phyloP scores from a whole-genome alignment of 2,888 invertebrate species.

The Hirtodrosophila histrioides region DNA sequence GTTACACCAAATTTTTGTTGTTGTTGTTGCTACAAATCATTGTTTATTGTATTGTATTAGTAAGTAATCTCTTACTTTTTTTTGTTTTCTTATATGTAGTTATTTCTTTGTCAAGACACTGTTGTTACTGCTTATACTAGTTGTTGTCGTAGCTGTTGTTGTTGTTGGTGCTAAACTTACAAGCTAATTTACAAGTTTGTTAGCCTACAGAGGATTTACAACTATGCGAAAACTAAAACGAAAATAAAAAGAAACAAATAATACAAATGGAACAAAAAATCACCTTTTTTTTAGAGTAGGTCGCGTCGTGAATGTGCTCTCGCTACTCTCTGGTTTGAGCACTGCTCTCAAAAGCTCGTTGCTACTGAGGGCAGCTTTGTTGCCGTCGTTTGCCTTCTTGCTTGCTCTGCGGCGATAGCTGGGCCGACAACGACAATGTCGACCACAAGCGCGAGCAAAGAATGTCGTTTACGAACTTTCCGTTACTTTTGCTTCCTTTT shows the following conservation, averaged over 20 bases:
- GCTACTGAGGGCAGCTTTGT: conserved; percentile 32
- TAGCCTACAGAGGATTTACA: conserved; percentile 56
- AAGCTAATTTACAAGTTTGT: conserved; percentile 57
- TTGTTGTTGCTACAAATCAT: conserved; percentile 37
- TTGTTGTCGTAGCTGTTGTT: conserved; percentile 20
- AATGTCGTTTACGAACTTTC: conserved; percentile 58
- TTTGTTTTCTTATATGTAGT: conserved; percentile 16
- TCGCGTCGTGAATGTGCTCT: conserved; percentile 64
- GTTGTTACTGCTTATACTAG: conserved; percentile 22
- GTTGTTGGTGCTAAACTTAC: conserved; percentile 42
- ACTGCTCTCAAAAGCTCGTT: conserved; percentile 46
- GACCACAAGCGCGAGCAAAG: conserved; percentile 44
- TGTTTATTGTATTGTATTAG: conserved; percentile 29
- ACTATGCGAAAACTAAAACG: conserved; percentile 50
- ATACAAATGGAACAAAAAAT: conserved; percentile 63
- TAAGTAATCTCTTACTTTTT: conserved; percentile 19
- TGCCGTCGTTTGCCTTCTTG: conserved; percentile 43
- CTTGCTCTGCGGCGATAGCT: conserved; percentile 38
- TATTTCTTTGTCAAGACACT: conserved; percentile 26
- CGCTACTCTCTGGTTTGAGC: conserved; percentile 37
- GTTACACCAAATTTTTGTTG: conserved; percentile 15
- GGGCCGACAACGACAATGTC: conserved; percentile 37
- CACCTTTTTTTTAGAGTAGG: conserved; percentile 76
- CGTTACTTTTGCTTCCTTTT: conserved; percentile 53
- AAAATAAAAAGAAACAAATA: conserved; percentile 48